Evolutionary conservation across 2,888 invertebrate species (phyloP), one percentile per base, ranked within the genome.

Genomic region (Osmoderma eremita): DNA sequence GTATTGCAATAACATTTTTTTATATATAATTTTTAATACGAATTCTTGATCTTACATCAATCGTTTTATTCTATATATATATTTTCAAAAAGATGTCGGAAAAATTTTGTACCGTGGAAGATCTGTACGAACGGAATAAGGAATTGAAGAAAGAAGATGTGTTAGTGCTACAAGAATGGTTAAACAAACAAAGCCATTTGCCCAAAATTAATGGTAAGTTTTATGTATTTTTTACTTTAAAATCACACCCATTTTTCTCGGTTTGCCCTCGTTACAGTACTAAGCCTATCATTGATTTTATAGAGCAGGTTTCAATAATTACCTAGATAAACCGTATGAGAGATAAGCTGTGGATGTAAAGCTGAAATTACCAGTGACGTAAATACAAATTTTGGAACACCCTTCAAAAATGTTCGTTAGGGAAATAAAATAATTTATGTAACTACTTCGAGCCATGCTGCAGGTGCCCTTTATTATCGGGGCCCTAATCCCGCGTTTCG

Each of bases 151-250:
- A 85, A 0, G 81, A 85, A 20, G 91, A 91, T 75, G 84, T 91
- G 39, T 78, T 82, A 54, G 85, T 85, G 68, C 78, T 91, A 12
- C 75, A 85, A 42, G 84, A 86, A 24, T 92, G 91, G 91, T 80
- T 86, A 30, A 77, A 84, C 5, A 87, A 87, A n/a, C 91, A 91
- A 77, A 88, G 90, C 0, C 90, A 91, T 78, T 79, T 91, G 65
- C 87, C 89, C 0, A 78, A 85, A 63, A 20, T 64, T 18, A 30
- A 0, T 8, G 67, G 67, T 64, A 36, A 61, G 63, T 53, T 38
- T 8, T n/a, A 13, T 20, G 1, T 17, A 18, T 15, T 17, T 38
- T 17, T 36, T 24, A 12, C n/a, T 10, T 12, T 12, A 1, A 24
- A 50, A 1, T 20, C 12, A 13, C 22, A 2, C 20, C n/a, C 30